Percentiles rank a stretch among this genome's conserved stretches.
These are phyloP conservation scores for Drosophila azteca DNA, from an alignment of 1,140 invertebrate species.

Conservation along the genomic window DNA sequence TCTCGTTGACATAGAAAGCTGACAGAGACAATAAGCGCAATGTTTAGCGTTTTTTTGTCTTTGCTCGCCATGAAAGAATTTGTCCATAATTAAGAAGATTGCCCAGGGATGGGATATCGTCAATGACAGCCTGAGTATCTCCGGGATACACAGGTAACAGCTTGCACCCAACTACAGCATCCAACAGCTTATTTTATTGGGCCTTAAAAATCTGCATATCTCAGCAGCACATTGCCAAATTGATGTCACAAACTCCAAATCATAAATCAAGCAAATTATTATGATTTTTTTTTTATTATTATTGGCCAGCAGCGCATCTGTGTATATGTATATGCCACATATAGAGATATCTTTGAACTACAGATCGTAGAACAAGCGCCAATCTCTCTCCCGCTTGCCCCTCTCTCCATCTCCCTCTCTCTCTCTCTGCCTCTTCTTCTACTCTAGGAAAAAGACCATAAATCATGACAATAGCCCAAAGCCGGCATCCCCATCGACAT, in stretches of 20 bases:
- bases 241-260: constrained; percentile 76
- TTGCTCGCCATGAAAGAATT: constrained; percentile 55
- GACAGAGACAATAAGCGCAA: constrained; percentile 32
- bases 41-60: constrained; percentile 27
- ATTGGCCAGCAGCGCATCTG: constrained; percentile 46
- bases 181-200: constrained; percentile 11
- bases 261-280: constrained; percentile 80
- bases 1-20: constrained; percentile 56
- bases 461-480: constrained; percentile 66
- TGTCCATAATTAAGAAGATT: constrained; percentile 60
- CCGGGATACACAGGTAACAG: constrained; percentile 9
- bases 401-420: constrained; percentile 22
- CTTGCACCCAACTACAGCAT: no score
- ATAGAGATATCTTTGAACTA: constrained; percentile 55
- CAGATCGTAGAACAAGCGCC: constrained; percentile 73
- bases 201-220: constrained; percentile 36
- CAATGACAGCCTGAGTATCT: constrained; percentile 40
- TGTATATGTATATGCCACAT: constrained; percentile 12
- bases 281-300: constrained; percentile 56
- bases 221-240: constrained; percentile 62
- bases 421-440: constrained; percentile 34
- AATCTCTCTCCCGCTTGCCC: constrained; percentile 20
- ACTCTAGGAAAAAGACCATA: constrained; percentile 67
- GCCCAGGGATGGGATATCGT: constrained; percentile 22
- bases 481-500: constrained; percentile 49